A percentile compares a stretch with the other conserved stretches of the same genome.
Conservation (phyloP, 1,140 invertebrate genomes). For the Manduca sexta region DNA sequence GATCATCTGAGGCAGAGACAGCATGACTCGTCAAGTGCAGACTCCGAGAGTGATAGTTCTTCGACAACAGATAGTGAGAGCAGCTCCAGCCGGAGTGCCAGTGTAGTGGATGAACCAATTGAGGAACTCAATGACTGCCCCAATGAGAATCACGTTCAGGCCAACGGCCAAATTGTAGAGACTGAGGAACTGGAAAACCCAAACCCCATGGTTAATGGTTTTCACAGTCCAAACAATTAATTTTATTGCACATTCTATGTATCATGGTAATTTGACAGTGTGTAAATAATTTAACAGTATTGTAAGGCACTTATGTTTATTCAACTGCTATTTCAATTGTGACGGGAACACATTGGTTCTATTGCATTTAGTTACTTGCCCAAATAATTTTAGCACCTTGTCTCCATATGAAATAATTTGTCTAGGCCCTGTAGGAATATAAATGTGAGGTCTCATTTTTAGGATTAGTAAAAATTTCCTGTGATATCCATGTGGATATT, state of each 20-base stretch:
- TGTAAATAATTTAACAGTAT: too few species aligned
- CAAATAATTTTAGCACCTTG: conserved; percentile 21
- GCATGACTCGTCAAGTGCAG: conserved; percentile 53
- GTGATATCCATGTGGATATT: conserved; percentile 56
- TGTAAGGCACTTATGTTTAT: too few species aligned
- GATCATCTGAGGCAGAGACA: conserved; percentile 44
- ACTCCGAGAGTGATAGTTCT: conserved; percentile 70
- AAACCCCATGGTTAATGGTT: conserved; percentile 53
- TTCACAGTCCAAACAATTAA: conserved; percentile 46
- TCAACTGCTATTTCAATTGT: background rate
- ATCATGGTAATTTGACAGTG: background rate
- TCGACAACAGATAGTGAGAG: conserved; percentile 61
- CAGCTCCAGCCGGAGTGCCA: conserved; percentile 46
- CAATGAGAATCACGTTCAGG: conserved; percentile 28
- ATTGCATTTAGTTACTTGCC: conserved; percentile 40
- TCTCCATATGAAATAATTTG: conserved; percentile 29
- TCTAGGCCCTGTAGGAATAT: conserved; percentile 45
- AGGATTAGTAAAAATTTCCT: conserved; percentile 42
- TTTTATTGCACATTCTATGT: conserved; percentile 2
- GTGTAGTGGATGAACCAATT: conserved; percentile 25
- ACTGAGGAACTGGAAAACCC: conserved; percentile 22
- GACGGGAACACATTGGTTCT: background rate
- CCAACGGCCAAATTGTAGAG: conserved; percentile 40
- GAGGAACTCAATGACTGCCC: conserved; percentile 21
- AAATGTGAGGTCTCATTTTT: conserved; percentile 59